These are phyloP conservation scores for Chrosomus eos DNA, from an alignment of 2,797 vertebrate genomes.

Conservation along the genomic window DNA sequence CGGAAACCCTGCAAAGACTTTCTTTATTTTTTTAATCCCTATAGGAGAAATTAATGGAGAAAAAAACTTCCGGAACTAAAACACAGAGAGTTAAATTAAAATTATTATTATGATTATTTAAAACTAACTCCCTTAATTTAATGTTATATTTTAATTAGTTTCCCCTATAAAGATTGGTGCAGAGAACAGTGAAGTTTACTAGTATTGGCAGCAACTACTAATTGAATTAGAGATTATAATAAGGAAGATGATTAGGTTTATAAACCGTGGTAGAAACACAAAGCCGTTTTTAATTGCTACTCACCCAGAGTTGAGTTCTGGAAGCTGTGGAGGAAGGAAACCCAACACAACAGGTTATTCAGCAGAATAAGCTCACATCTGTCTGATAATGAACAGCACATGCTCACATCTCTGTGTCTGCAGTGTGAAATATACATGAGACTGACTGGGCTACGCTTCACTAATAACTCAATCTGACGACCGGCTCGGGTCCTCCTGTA, in stretches of 20 bases:
- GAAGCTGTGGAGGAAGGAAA: constrained; percentile 75
- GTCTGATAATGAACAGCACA: constrained; percentile 41
- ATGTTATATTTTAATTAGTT: not conserved
- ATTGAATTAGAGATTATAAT: not conserved
- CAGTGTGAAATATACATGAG: constrained; percentile 32
- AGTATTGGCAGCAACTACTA: not conserved
- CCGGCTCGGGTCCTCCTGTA: not conserved
- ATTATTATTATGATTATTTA: not conserved
- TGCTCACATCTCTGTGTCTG: constrained; percentile 3
- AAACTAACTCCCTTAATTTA: not conserved
- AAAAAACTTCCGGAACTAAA: too few relatives aligned
- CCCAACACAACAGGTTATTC: constrained; percentile 46
- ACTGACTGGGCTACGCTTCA: not conserved
- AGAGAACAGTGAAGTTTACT: not conserved
- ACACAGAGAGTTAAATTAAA: too few relatives aligned
- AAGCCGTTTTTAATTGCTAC: constrained; percentile 50
- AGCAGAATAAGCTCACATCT: not conserved
- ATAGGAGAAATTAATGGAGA: too few relatives aligned
- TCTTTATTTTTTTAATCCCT: too few relatives aligned
- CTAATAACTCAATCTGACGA: constrained; percentile 27
- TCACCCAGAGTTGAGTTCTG: constrained; percentile 78
- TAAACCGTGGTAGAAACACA: not conserved
- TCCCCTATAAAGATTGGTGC: not conserved
- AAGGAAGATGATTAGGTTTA: not conserved
- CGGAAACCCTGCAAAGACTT: too few relatives aligned